These are phyloP conservation scores for Fulmarus glacialis DNA, from an alignment of 2,113 vertebrate species.

Conservation along the genomic window DNA sequence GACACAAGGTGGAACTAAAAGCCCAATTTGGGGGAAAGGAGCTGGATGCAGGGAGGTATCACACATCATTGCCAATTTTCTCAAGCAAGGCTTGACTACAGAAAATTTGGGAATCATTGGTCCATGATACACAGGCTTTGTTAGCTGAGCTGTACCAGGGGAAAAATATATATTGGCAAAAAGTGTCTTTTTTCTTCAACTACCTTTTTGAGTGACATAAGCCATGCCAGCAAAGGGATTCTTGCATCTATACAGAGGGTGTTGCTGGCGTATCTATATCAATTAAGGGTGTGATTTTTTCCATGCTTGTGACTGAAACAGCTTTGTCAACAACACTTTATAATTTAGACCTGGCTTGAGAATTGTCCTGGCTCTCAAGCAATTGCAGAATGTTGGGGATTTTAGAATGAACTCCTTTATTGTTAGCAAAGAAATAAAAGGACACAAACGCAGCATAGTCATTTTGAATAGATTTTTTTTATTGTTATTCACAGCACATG, in stretches of 20 bases:
- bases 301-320: conserved; percentile 39
- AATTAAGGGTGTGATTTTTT: conserved; percentile 68
- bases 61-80: not conserved
- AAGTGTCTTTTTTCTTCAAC: not conserved
- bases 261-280: conserved; percentile 35
- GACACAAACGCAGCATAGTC: not conserved
- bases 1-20: not conserved
- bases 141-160: not conserved
- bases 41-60: not conserved
- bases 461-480: conserved; percentile 15
- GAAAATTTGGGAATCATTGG: not conserved
- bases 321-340: conserved; percentile 59
- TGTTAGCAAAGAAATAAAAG: conserved; percentile 13
- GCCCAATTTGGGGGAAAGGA: not conserved
- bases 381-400: conserved; percentile 3
- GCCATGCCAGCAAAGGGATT: conserved; percentile 24
- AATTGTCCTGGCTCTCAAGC: conserved; percentile 34
- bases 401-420: conserved; percentile 29
- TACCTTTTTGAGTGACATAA: conserved; percentile 45
- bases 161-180: not conserved
- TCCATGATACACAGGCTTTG: not conserved
- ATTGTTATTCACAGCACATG: conserved; percentile 21
- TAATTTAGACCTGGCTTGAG: conserved; percentile 66
- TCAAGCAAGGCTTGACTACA: not conserved
- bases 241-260: conserved; percentile 49